Evolutionary conservation across 2,888 invertebrate species (phyloP).

Genomic region (Aricia artaxerxes): DNA sequence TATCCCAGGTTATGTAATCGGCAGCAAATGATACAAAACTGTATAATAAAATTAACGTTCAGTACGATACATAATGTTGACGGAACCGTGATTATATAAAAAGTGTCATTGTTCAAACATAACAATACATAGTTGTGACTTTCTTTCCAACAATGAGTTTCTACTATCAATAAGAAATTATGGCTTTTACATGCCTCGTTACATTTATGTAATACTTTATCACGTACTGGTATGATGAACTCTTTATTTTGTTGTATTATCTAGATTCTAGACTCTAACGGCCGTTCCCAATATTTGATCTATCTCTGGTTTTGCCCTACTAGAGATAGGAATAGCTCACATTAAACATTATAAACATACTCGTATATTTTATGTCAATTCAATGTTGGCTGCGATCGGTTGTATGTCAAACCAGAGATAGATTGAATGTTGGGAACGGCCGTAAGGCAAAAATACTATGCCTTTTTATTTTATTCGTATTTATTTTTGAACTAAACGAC

Average conservation of each 20-base stretch:
- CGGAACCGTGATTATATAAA: conserved; percentile 12
- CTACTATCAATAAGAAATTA: conserved; percentile 25
- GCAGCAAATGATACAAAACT: background rate
- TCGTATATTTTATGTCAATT: too few relatives aligned
- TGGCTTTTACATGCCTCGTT: conserved; percentile 12
- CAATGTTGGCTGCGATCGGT: too few relatives aligned
- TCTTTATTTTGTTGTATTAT: background rate
- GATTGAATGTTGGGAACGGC: too few relatives aligned
- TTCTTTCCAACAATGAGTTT: conserved; percentile 29
- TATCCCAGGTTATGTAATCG: background rate
- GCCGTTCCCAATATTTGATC: too few relatives aligned
- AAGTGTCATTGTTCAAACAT: conserved; percentile 7
- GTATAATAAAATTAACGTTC: background rate
- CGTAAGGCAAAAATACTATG: too few relatives aligned
- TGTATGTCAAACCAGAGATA: too few relatives aligned
- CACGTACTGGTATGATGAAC: background rate
- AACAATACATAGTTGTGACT: conserved; percentile 23
- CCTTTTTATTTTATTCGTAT: too few relatives aligned
- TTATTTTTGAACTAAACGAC: too few relatives aligned
- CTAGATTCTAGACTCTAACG: background rate
- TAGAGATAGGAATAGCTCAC: too few relatives aligned
- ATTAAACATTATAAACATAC: too few relatives aligned
- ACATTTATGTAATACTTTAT: conserved; percentile 8
- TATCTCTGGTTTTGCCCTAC: too few relatives aligned
- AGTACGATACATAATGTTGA: background rate